Evolutionary conservation across 2,797 vertebrate species (phyloP).

Genomic region (Intellagama lesueurii): DNA sequence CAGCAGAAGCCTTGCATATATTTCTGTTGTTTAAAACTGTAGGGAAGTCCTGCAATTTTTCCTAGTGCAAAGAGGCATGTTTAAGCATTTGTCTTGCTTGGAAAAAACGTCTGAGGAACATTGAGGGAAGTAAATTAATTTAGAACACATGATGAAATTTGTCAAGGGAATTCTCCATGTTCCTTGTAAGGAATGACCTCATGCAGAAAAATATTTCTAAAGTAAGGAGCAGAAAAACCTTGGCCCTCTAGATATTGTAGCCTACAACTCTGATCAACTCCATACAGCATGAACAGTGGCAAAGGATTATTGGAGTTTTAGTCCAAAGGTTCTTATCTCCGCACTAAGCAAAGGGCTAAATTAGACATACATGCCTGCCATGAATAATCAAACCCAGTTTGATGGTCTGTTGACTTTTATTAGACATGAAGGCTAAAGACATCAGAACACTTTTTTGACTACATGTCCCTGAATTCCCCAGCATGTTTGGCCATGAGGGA

Average conservation of each 20-base stretch:
- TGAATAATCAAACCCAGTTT: too few relatives aligned
- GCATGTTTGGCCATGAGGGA: too few relatives aligned
- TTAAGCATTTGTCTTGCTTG: background rate
- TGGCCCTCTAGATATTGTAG: background rate
- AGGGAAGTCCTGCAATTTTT: background rate
- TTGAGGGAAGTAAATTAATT: background rate
- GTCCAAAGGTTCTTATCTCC: background rate
- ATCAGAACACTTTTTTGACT: too few relatives aligned
- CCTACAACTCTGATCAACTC: background rate
- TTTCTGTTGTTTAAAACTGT: background rate
- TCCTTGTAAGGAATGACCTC: background rate
- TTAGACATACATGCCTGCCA: too few relatives aligned
- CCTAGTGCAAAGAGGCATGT: background rate
- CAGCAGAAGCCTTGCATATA: background rate
- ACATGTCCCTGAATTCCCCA: too few relatives aligned
- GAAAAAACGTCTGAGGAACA: background rate
- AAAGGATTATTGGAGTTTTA: background rate
- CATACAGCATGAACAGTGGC: background rate
- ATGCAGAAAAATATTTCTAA: background rate
- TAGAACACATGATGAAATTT: background rate
- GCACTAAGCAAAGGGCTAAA: background rate
- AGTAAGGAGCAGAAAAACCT: background rate
- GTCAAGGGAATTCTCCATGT: background rate
- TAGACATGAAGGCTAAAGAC: too few relatives aligned
- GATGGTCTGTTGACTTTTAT: too few relatives aligned